Conservation (phyloP, 2,888 invertebrate species). For the Auanema sp. region DNA sequence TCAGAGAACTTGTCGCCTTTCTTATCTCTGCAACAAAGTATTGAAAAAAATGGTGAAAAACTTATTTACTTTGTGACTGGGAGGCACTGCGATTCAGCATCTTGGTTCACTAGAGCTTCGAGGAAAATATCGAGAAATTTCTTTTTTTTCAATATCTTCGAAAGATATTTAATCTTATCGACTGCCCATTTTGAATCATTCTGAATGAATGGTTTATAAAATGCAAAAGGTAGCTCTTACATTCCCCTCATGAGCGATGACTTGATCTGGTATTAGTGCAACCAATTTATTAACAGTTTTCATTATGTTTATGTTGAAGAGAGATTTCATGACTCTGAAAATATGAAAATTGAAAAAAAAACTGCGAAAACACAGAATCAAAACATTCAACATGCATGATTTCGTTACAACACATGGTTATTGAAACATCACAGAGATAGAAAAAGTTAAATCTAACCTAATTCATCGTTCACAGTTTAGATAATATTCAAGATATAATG, state of each 20-base stretch:
- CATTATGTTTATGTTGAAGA: background rate
- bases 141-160: background rate
- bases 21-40: no score
- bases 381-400: no score
- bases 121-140: conserved; percentile 12
- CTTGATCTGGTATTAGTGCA: background rate
- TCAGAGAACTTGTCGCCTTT: no score
- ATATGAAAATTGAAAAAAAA: no score
- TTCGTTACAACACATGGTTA: background rate
- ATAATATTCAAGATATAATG: no score
- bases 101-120: conserved; percentile 6
- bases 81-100: conserved; percentile 4
- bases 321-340: background rate
- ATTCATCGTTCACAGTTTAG: background rate
- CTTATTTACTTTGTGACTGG: conserved; percentile 2
- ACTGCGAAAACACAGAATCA: no score
- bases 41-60: background rate
- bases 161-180: conserved; percentile 1
- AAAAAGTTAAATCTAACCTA: background rate
- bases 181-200: conserved; percentile 10
- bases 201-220: conserved; percentile 1
- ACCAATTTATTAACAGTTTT: background rate
- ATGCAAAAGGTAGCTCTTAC: background rate
- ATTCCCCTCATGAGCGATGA: conserved; percentile 4
- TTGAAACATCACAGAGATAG: background rate